These are phyloP conservation scores for Osmerus eperlanus DNA, from an alignment of 2,113 vertebrate species.

Conservation along the genomic window DNA sequence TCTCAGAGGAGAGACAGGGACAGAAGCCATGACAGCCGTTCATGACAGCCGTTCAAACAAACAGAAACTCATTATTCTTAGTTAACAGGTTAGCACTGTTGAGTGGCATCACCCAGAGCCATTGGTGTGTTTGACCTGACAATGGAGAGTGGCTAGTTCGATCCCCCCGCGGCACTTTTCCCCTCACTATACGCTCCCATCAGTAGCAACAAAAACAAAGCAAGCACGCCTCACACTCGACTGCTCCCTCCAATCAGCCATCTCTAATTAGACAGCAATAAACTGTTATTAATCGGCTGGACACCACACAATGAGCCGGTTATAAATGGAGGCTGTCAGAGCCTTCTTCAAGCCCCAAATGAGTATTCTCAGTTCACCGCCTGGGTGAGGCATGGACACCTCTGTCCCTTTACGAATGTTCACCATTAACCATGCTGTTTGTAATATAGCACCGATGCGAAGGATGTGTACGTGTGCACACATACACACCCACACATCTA, in stretches of 20 bases:
- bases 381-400: slow-evolving; percentile 89
- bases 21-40: no score
- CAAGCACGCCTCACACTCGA: slow-evolving; percentile 28
- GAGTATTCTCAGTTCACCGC: slow-evolving; percentile 98
- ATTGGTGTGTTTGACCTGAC: no score
- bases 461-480: neutral
- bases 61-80: slow-evolving; percentile 30
- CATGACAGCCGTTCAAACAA: neutral
- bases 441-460: slow-evolving; percentile 74
- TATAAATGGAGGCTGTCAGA: slow-evolving; percentile 98
- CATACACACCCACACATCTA: neutral
- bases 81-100: slow-evolving; percentile 43
- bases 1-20: no score
- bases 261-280: slow-evolving; percentile 99
- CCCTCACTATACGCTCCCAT: neutral
- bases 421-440: slow-evolving; percentile 94
- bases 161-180: no score
- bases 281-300: slow-evolving; percentile 98
- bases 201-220: neutral
- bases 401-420: slow-evolving; percentile 95
- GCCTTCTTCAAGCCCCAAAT: slow-evolving; percentile 97
- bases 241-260: slow-evolving; percentile 76
- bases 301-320: slow-evolving; percentile 94
- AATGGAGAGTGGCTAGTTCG: no score
- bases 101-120: slow-evolving; percentile 36